Conservation (phyloP, 2,797 vertebrate genomes). For the Sphaeramia orbicularis region DNA sequence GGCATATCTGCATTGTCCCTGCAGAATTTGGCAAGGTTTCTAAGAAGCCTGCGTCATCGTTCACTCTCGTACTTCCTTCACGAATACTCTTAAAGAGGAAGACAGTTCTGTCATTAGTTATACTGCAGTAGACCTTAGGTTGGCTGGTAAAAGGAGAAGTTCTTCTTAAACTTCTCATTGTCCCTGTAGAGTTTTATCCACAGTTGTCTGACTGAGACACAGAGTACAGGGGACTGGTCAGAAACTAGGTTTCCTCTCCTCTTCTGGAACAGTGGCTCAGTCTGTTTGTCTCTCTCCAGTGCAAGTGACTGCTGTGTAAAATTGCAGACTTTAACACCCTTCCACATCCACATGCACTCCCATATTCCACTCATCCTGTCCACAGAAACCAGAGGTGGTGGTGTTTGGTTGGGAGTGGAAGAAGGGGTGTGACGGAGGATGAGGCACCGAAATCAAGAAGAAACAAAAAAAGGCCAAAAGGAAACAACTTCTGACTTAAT, state of each 20-base stretch:
- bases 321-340: slow-evolving; percentile 57
- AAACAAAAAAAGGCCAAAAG: slow-evolving; percentile 56
- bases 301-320: slow-evolving; percentile 76
- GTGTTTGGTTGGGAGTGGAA: slow-evolving; percentile 42
- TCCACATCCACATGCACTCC: slow-evolving; percentile 18
- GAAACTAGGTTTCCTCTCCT: slow-evolving; percentile 59
- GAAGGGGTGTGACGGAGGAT: slow-evolving; percentile 55
- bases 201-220: slow-evolving; percentile 53
- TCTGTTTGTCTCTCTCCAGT: slow-evolving; percentile 73
- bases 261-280: slow-evolving; percentile 43
- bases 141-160: slow-evolving; percentile 53
- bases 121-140: slow-evolving; percentile 65
- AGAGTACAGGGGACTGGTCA: slow-evolving; percentile 48
- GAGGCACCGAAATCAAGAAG: slow-evolving; percentile 69
- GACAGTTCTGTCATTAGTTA: slow-evolving; percentile 64
- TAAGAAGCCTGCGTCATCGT: slow-evolving; percentile 51
- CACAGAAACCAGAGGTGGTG: slow-evolving; percentile 56
- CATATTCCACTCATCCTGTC: slow-evolving; percentile 46
- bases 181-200: slow-evolving; percentile 60
- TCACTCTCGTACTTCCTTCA: slow-evolving; percentile 55
- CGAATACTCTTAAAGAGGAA: slow-evolving; percentile 71
- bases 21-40: slow-evolving; percentile 63
- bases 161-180: slow-evolving; percentile 39
- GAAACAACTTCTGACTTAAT: slow-evolving; percentile 33
- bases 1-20: slow-evolving; percentile 48